Evolutionary conservation across 1,140 invertebrate species (phyloP), one percentile per base, ranked within the genome.

Genomic region (Papilio polyxenes): DNA sequence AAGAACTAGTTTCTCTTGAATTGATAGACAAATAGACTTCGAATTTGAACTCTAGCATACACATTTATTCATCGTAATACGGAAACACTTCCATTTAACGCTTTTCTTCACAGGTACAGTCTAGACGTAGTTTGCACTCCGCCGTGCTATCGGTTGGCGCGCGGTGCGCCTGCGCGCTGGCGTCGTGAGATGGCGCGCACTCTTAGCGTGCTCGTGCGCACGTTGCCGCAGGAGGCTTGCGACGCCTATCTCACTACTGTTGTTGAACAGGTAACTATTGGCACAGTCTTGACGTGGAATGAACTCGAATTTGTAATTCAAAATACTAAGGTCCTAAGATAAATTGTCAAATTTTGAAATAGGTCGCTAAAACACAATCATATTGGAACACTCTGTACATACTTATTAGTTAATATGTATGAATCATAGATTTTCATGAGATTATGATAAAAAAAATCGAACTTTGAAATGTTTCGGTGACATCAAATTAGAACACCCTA

Each of bases 161-260:
- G 95, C 6, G 92, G 92, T 17, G 95, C 95, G 51, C 94, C 94
- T 17, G 94, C 93, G 0, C 96, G 95, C 94, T 96, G 96, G 85
- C 95, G 94, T 84, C 94, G 93, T 86, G 97, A 97, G 85, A 96
- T 96, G 91, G 96, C 97, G 82, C 93, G 97, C 4, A 95, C 97
- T 3, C 95, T 98, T 23, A 94, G 97, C 59, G 95, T 96, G 20
- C 96, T 97, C 8, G 93, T 94, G 20, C 87, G 91, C 15, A 94
- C 93, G 0, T 96, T 97, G 86, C 96, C 97, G 17, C 95, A 96
- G 86, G 97, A 97, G 89, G 95, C 97, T 10, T 95, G 96, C 84
- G 97, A 97, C 85, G 97, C 97, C 10, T 98, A 98, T 92, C 95
- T 97, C 77, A 97, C 96, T 15, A 98, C 97, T 17, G 96, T 97